Base-by-base conservation (phyloP, 2,113 vertebrate genomes). In the Nothocercus nigrocapillus region DNA sequence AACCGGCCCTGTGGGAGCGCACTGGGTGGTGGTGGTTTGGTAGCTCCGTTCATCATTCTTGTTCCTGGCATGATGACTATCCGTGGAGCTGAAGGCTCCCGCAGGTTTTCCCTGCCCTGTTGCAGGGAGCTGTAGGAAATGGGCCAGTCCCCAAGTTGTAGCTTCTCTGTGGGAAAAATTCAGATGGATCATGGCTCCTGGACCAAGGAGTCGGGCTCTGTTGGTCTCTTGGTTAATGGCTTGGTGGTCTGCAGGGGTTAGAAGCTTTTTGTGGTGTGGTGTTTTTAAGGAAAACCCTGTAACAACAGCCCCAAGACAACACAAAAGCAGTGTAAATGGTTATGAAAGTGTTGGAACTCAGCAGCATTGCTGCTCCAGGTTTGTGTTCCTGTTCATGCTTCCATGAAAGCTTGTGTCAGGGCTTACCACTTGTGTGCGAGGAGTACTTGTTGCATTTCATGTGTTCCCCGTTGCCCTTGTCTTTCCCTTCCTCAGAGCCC, bases 1-100 rank as follows among this genome's bases (percentile, higher is more conserved):
- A 87, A 72, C 63, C 25, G 51, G 86, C 77, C 56, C 89, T 11
- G 76, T 73, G 86, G 86, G 94, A 92, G 83, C 80, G 22, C 2
- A 1, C 47, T 49, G 47, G 77, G 94, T 64, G 59, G 1, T 53
- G 91, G 77, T 94, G 87, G 64, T 92, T 94, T 94, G 5, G 1
- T 58, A 53, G 74, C 78, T 85, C 63, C 80, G 68, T 56, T 54
- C 56, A 16, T 54, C 1, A 3, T 56, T 89, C 62, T 61, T 0
- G 9, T 44, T 91, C 18, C 68, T 78, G 62, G 86, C 54, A 9
- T 1, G 0, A 5, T 8, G 66, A 84, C n/a, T 78, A 14, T 36
- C 86, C 5, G 42, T 14, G 34, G 34, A 18, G 49, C 81, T 56
- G 77, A 91, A 68, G 49, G 69, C 24, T 51, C 58, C 1, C 2